These are phyloP conservation scores for Drosophila guanche DNA, from an alignment of 1,140 invertebrate genomes.

Conservation along the genomic window DNA sequence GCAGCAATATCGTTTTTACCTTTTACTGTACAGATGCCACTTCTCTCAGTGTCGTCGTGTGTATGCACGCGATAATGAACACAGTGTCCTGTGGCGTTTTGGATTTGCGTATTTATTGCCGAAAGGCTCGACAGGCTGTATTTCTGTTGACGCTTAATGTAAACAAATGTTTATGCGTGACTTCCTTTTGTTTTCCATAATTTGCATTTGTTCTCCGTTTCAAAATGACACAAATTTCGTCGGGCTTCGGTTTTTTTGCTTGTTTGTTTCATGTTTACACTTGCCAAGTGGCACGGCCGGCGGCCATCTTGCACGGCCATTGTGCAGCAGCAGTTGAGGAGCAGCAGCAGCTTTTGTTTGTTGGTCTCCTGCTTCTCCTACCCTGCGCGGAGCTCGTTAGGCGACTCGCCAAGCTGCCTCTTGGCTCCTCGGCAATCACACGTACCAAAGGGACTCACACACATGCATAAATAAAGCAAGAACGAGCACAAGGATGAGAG, in stretches of 20 bases:
- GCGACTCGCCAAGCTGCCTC: constrained; percentile 35
- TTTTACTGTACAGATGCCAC: too few relatives aligned
- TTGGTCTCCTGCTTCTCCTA: constrained; percentile 8
- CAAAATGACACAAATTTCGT: constrained; percentile 39
- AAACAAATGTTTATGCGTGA: constrained; percentile 50
- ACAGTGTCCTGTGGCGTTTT: constrained; percentile 57
- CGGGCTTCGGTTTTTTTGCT: background rate
- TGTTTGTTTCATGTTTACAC: constrained; percentile 34
- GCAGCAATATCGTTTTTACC: background rate
- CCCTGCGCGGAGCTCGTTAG: constrained; percentile 62
- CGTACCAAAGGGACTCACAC: constrained; percentile 21
- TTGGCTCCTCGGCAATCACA: constrained; percentile 36
- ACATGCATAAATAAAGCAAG: constrained; percentile 13
- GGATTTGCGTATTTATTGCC: constrained; percentile 75
- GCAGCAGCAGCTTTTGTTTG: constrained; percentile 28
- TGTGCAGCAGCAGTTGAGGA: constrained; percentile 34
- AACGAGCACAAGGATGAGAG: constrained; percentile 56
- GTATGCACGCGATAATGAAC: constrained; percentile 37
- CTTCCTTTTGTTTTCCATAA: constrained; percentile 53
- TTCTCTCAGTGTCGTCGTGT: constrained; percentile 28
- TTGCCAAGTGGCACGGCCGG: constrained; percentile 43
- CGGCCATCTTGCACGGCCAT: constrained; percentile 39
- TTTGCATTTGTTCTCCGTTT: constrained; percentile 52
- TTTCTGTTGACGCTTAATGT: constrained; percentile 41
- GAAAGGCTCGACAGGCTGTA: constrained; percentile 27